Conservation (phyloP, 2,113 vertebrate species). For the Otocyon megalotis region DNA sequence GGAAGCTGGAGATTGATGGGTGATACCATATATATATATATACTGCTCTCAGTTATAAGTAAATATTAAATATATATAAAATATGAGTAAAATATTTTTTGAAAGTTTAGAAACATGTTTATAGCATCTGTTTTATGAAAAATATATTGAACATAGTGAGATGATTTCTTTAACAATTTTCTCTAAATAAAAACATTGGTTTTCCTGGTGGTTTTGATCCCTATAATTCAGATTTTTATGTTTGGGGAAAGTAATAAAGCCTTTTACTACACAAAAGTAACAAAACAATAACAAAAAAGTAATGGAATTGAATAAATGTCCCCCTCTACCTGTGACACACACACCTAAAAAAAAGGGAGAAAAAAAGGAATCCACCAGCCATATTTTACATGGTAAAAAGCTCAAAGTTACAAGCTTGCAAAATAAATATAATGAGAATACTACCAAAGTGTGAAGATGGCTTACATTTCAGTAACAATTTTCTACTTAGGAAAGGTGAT, state of each 20-base stretch:
- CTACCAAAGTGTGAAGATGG: neutral
- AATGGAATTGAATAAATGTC: neutral
- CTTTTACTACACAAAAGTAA: constrained; percentile 45
- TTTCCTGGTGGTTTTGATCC: neutral
- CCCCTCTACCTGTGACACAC: neutral
- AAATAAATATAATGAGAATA: neutral
- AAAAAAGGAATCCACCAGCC: neutral
- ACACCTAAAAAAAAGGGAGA: neutral
- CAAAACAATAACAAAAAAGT: neutral
- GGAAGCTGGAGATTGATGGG: neutral
- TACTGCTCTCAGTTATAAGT: neutral
- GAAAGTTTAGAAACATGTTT: neutral
- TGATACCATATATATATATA: neutral
- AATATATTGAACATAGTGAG: neutral
- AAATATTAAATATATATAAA: neutral
- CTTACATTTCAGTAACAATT: neutral
- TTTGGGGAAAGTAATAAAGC: neutral
- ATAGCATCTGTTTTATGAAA: neutral
- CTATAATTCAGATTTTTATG: neutral
- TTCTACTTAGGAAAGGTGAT: neutral
- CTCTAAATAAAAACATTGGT: neutral
- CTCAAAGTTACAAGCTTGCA: neutral
- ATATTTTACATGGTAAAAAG: neutral
- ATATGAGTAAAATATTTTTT: neutral
- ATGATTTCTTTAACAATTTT: constrained; percentile 22